A percentile compares a stretch with the other conserved stretches of the same genome.
phyloP scores from a whole-genome alignment of 2,113 vertebrate species.

The Colistium nudipinnis region DNA sequence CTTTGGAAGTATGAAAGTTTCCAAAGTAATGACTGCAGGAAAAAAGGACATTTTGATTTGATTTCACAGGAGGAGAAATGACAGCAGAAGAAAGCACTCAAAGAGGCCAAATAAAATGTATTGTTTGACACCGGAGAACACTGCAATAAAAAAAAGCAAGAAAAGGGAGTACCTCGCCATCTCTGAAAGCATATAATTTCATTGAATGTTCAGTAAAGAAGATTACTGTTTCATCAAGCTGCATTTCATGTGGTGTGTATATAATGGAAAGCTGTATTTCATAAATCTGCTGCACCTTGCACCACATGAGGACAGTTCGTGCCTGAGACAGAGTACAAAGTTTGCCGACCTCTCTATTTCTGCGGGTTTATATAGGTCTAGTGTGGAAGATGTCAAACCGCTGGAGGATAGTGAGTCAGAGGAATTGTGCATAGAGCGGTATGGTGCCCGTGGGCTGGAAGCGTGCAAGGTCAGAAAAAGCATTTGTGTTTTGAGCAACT shows the following conservation, averaged over 20 bases:
- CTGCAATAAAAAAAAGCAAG: conserved; percentile 56
- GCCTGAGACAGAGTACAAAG: conserved; percentile 51
- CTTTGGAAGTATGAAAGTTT: conserved; percentile 54
- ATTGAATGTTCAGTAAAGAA: conserved; percentile 67
- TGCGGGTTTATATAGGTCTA: conserved; percentile 60
- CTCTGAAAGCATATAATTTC: conserved; percentile 59
- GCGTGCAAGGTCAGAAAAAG: conserved; percentile 51
- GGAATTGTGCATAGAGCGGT: conserved; percentile 27
- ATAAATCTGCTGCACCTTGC: conserved; percentile 30
- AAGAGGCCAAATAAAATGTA: conserved; percentile 64
- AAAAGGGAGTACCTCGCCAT: conserved; percentile 7
- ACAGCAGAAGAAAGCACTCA: conserved; percentile 44
- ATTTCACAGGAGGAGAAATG: conserved; percentile 60
- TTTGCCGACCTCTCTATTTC: conserved; percentile 63
- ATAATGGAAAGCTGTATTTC: conserved; percentile 61
- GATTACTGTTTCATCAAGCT: conserved; percentile 67
- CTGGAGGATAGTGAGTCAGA: conserved; percentile 61
- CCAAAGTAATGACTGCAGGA: conserved; percentile 69
- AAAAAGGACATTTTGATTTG: conserved; percentile 66
- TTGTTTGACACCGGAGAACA: conserved; percentile 53
- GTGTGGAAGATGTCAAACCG: conserved; percentile 52
- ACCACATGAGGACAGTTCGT: conserved; percentile 13
- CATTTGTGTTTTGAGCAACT: conserved; percentile 22
- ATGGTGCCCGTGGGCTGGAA: conserved; percentile 42
- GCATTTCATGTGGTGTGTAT: conserved; percentile 52